Evolutionary conservation across 2,888 invertebrate species (phyloP), one percentile per base, ranked within the genome.

Genomic region (Drosophila monieri): DNA sequence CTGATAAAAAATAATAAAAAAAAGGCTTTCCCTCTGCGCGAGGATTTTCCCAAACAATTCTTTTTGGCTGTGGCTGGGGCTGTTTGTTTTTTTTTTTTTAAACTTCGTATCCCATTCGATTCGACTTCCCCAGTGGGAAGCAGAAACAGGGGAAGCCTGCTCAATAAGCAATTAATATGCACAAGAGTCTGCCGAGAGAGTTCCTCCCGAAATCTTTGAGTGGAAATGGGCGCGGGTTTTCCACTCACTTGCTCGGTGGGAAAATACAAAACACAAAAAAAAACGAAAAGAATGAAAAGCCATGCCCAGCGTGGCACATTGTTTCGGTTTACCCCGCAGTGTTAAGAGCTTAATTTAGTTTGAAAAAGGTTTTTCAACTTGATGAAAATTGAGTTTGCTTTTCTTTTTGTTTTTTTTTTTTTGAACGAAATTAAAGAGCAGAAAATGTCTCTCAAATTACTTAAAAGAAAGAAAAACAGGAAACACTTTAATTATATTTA

Each of bases 161-260:
- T 88, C 87, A 88, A 88, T 84, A 88, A 80, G 84, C 88, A 88
- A 88, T 85, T 85, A 85, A 88, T 88, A 85, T 85, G 88, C 84
- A 86, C 88, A 84, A 86, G 86, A 84, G 84, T 83, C 84, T 77
- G 84, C 54, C 71, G 30, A 21, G 18, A 49, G 51, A 69, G 51
- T 52, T 68, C 12, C 58, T 48, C 10, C 52, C 46, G 15, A 69
- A 69, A 70, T 70, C 70, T 68, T 52, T 23, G 35, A 64, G 65
- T 53, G 70, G 70, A 69, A 69, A 60, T 53, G 60, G 69, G 35
- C 48, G 15, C 48, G 52, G 52, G 69, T 52, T 48, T 9, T 30
- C 37, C 23, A 41, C 74, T 52, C 49, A 49, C 30, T 37, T 27
- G 54, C 39, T 32, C 30, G 32, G 47, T 37, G 70, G 46, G 60